Conservation (phyloP, 2,113 vertebrate genomes). For the Xyrauchen texanus region DNA sequence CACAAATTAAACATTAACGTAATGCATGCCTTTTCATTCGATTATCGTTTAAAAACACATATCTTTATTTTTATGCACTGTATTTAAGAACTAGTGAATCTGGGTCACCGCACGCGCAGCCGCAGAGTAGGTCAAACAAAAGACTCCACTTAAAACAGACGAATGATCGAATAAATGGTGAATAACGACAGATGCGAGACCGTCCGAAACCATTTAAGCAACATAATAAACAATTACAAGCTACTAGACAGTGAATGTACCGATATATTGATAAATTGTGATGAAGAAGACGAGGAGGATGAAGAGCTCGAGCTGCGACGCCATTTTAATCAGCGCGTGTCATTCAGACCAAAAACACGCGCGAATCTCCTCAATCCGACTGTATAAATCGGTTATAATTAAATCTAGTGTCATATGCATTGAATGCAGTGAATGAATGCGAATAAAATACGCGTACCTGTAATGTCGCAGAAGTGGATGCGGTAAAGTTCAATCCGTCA, state of each 20-base stretch:
- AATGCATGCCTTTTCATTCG: too few species aligned
- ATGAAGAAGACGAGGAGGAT: neutral
- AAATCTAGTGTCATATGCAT: neutral
- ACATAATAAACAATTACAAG: neutral
- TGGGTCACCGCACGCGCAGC: neutral
- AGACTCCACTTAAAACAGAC: neutral
- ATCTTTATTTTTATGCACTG: neutral
- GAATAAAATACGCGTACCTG: neutral
- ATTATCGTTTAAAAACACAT: neutral
- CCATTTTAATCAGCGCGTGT: conserved; percentile 6
- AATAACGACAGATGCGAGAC: neutral
- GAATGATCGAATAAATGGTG: neutral
- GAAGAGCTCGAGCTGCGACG: neutral
- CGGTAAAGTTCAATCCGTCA: too few species aligned
- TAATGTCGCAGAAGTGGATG: neutral
- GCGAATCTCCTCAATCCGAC: too few species aligned
- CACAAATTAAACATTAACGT: too few species aligned
- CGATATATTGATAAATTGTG: neutral
- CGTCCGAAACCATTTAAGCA: neutral
- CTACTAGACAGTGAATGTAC: neutral
- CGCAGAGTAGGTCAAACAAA: conserved; percentile 30
- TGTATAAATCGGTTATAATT: too few species aligned
- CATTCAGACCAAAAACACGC: neutral
- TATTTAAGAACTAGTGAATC: neutral
- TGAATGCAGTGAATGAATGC: neutral